These are phyloP conservation scores for Zaprionus africanus DNA, from an alignment of 1,140 invertebrate genomes.

Conservation along the genomic window DNA sequence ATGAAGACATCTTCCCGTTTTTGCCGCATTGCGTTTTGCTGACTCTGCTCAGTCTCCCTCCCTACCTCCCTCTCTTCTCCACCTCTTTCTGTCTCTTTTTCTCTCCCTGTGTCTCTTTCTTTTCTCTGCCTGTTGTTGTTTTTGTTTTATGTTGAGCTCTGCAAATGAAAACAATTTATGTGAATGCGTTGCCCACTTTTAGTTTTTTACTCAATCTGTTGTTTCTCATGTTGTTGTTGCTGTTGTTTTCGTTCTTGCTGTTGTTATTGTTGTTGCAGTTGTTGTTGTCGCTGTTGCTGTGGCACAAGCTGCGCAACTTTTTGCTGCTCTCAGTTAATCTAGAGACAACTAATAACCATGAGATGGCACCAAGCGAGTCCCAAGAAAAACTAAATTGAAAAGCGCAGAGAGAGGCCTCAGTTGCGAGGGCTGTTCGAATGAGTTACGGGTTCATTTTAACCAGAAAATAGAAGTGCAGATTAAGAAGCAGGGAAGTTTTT, in stretches of 20 bases:
- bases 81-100: constrained; percentile 16
- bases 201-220: constrained; percentile 28
- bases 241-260: background rate
- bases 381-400: constrained; percentile 22
- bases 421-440: background rate
- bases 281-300: background rate
- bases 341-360: constrained; percentile 17
- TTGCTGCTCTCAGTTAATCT: constrained; percentile 10
- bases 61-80: background rate
- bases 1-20: constrained; percentile 81
- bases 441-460: background rate
- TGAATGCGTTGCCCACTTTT: constrained; percentile 47
- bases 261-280: background rate
- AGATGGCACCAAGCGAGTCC: background rate
- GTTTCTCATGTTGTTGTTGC: constrained; percentile 10
- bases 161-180: constrained; percentile 70
- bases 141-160: constrained; percentile 44
- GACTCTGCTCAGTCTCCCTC: background rate
- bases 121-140: constrained; percentile 28
- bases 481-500: no score
- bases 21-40: constrained; percentile 42
- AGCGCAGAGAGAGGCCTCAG: constrained; percentile 1
- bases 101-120: constrained; percentile 12
- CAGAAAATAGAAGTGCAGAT: background rate
- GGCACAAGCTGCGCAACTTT: background rate